A percentile compares a stretch with the other conserved stretches of the same genome.
Conservation (phyloP, 2,113 vertebrate species). For the Phalacrocorax pelagicus region DNA sequence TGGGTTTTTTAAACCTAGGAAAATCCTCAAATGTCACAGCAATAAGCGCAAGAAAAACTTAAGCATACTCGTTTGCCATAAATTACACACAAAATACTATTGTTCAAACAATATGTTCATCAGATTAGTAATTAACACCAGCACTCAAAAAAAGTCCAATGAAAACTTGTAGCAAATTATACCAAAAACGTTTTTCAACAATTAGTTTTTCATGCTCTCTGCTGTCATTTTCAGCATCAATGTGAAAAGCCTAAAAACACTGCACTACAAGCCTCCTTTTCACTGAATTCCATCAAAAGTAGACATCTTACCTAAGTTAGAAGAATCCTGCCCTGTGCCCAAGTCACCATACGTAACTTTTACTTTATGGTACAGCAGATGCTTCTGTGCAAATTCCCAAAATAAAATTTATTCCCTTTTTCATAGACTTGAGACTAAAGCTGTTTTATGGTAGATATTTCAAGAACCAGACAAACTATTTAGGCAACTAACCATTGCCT, state of each 20-base stretch:
- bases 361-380: neutral
- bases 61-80: neutral
- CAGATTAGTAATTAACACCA: neutral
- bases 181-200: neutral
- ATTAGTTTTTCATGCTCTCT: neutral
- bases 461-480: constrained; percentile 23
- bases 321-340: neutral
- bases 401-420: neutral
- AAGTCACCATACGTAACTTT: neutral
- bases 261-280: neutral
- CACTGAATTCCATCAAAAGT: neutral
- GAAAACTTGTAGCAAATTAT: neutral
- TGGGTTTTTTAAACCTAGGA: neutral
- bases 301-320: neutral
- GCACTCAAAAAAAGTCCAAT: neutral
- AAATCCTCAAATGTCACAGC: neutral
- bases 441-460: neutral
- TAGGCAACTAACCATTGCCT: constrained; percentile 13
- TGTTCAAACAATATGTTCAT: neutral
- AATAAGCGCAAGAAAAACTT: neutral
- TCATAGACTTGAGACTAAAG: neutral
- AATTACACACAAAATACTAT: neutral
- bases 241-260: neutral
- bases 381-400: neutral
- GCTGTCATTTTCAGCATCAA: neutral